Conservation (phyloP, 2,113 vertebrate genomes). For the Osmerus eperlanus region DNA sequence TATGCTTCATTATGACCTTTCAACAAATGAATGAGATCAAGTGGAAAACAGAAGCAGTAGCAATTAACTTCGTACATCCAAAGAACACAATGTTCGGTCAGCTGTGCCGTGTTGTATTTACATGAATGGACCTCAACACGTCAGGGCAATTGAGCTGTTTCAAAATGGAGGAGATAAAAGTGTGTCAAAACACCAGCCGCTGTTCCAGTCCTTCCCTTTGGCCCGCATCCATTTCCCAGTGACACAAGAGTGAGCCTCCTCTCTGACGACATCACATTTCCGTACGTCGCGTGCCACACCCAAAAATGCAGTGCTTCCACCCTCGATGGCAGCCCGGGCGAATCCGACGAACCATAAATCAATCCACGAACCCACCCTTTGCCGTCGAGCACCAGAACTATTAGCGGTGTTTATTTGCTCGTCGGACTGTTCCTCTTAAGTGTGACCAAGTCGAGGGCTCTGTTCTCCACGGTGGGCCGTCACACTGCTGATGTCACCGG, state of each 20-base stretch:
- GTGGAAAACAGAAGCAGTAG: too few species aligned
- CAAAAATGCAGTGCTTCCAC: constrained; percentile 10
- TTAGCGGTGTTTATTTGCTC: constrained; percentile 65
- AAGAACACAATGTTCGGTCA: too few species aligned
- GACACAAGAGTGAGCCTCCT: constrained; percentile 37
- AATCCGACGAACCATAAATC: constrained; percentile 58
- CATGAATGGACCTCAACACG: background rate
- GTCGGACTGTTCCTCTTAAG: constrained; percentile 36
- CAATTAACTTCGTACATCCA: too few species aligned
- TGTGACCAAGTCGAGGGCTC: constrained; percentile 32
- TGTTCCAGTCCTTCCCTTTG: too few species aligned
- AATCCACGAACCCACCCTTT: constrained; percentile 33
- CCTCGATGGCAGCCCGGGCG: constrained; percentile 28
- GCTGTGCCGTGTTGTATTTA: too few species aligned
- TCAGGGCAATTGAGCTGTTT: too few species aligned
- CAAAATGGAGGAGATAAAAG: too few species aligned
- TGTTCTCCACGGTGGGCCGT: constrained; percentile 17
- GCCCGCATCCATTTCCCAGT: constrained; percentile 8
- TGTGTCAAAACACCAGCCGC: too few species aligned
- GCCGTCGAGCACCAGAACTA: constrained; percentile 43
- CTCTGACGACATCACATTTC: constrained; percentile 39
- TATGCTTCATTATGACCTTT: too few species aligned
- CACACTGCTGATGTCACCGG: constrained; percentile 42
- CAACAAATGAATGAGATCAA: too few species aligned
- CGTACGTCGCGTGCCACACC: constrained; percentile 31